Evolutionary conservation across 1,140 invertebrate genomes (phyloP), one percentile per base, ranked within the genome.

Genomic region (Varroa destructor): DNA sequence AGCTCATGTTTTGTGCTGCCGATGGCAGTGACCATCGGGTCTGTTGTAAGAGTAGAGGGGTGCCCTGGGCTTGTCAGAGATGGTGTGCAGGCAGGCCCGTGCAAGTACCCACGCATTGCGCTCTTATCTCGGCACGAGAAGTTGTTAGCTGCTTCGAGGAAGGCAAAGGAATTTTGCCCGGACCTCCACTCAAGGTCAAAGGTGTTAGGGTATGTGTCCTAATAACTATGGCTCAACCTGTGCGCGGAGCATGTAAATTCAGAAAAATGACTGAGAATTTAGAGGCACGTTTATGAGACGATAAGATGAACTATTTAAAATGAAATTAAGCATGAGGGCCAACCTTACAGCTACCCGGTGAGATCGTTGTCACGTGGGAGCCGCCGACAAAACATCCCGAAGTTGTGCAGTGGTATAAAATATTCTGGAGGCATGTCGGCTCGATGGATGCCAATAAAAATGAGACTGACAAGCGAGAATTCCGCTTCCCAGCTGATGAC

Each of bases 131-230:
- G 76, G 86, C 87, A 0, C 83, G 86, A 64, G 83, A 85, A 55
- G 89, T 90, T 54, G 83, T 89, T 56, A 84, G 84, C 10, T 91
- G 89, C 79, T 91, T 91, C 79, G 83, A 89, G 64, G 88, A 89
- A 78, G 85, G 87, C 25, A 83, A 86, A 73, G 86, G 87, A 79
- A 84, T 79, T 64, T 78, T 91, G 72, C 89, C 89, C 0, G 88
- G 88, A 14, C 88, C 88, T n/a, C 89, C 88, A 1, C 82, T 84
- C 72, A 86, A 88, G 75, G 79, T 90, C 43, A 82, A 81, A 40
- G 84, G 88, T 14, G 82, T 83, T 55, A 82, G 84, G 14, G 80
- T 85, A 0, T 84, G 84, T 55, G 78, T 51, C 8, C 8, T 51
- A 51, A 51, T 51, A 3, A 51, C 4, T 8, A 51, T 51, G 3